Evolutionary conservation across 1,140 invertebrate species (phyloP).

Genomic region (Anagrus nilaparvatae): DNA sequence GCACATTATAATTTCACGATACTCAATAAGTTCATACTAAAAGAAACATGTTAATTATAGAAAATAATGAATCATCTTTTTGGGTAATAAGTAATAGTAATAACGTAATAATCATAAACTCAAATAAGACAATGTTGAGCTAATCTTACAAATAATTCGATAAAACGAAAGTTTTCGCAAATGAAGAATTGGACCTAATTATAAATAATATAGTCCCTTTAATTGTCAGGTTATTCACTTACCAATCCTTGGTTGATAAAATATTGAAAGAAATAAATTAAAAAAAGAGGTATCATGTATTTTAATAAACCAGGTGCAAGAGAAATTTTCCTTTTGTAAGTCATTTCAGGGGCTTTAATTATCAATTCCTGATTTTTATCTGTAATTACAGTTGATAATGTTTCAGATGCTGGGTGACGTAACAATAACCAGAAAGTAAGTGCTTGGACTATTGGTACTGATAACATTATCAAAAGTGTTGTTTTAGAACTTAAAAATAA

Average conservation of each 20-base stretch:
- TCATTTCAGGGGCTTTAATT: slow-evolving; percentile 27
- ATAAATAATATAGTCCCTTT: too few species aligned
- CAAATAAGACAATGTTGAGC: too few species aligned
- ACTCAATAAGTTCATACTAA: slow-evolving; percentile 68
- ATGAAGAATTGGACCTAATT: too few species aligned
- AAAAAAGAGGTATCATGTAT: slow-evolving; percentile 67
- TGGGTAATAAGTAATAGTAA: too few species aligned
- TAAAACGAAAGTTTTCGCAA: too few species aligned
- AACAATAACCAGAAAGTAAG: slow-evolving; percentile 53
- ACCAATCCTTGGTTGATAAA: slow-evolving; percentile 86
- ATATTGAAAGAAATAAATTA: slow-evolving; percentile 81
- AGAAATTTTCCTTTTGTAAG: slow-evolving; percentile 45
- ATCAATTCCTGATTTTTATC: slow-evolving; percentile 32
- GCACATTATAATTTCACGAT: slow-evolving; percentile 52
- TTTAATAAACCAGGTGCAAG: slow-evolving; percentile 52
- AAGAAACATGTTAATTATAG: too few species aligned
- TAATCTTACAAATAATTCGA: too few species aligned
- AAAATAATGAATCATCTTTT: too few species aligned
- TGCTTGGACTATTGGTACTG: slow-evolving; percentile 58
- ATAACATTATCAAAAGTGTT: slow-evolving; percentile 63
- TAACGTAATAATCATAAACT: too few species aligned
- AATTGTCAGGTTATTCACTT: too few species aligned
- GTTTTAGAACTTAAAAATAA: slow-evolving; percentile 48
- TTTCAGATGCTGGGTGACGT: slow-evolving; percentile 22
- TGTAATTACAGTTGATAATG: slow-evolving; percentile 19